phyloP scores from a whole-genome alignment of 2,113 vertebrate genomes.

The Eulemur macaco region DNA sequence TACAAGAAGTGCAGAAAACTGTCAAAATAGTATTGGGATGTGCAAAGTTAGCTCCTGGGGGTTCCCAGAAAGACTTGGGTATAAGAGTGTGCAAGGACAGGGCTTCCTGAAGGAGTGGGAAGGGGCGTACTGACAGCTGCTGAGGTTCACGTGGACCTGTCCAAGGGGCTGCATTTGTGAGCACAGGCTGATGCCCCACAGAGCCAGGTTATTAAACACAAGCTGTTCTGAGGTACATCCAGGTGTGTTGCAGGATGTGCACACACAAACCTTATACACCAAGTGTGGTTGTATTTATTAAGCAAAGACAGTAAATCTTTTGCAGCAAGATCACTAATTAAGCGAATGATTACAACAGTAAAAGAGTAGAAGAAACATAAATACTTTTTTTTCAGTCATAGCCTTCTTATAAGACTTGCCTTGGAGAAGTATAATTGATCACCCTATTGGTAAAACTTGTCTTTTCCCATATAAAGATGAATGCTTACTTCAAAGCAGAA shows the following conservation, averaged over 20 bases:
- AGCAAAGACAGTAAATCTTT: not conserved
- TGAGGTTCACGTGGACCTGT: fast-evolving
- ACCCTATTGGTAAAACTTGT: too few species aligned
- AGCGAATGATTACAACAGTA: not conserved
- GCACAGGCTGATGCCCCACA: not conserved
- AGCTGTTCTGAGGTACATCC: too few species aligned
- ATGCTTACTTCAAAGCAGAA: not conserved
- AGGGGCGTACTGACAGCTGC: fast-evolving
- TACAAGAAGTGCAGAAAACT: not conserved
- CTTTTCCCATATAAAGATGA: not conserved
- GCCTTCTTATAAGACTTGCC: not conserved
- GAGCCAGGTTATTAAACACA: not conserved
- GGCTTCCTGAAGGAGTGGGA: not conserved
- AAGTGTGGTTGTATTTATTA: not conserved
- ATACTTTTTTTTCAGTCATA: too few species aligned
- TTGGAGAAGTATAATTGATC: not conserved
- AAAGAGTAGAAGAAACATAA: not conserved
- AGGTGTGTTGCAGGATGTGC: not conserved
- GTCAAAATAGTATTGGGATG: not conserved
- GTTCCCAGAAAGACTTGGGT: not conserved
- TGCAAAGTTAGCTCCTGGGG: too few species aligned
- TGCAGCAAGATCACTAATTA: not conserved
- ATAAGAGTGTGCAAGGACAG: not conserved
- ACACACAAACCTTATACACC: not conserved
- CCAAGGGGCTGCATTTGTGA: not conserved